Evolutionary conservation across 2,113 vertebrate species (phyloP).

Genomic region (Scomber colias): DNA sequence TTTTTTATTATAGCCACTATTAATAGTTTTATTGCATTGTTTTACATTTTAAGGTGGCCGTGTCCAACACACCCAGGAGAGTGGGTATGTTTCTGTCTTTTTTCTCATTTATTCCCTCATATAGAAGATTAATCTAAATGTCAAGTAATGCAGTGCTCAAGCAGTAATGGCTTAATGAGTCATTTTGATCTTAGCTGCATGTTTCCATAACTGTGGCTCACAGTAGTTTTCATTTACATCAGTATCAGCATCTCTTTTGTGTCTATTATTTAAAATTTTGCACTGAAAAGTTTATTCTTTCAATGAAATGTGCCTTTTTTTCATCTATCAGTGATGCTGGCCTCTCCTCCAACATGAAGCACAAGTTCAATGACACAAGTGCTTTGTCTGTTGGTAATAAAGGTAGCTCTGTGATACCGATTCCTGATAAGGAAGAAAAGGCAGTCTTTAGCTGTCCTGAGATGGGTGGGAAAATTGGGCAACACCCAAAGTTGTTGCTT

Average conservation of each 20-base stretch:
- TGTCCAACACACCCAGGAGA: constrained; percentile 39
- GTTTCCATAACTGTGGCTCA: not conserved
- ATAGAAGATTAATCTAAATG: not conserved
- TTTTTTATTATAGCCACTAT: not conserved
- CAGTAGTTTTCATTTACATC: too few relatives aligned
- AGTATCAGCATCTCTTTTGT: not conserved
- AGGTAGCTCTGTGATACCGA: constrained; percentile 23
- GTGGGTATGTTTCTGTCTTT: constrained; percentile 39
- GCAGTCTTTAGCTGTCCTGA: accelerated
- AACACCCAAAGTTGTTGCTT: accelerated
- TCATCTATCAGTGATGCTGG: constrained; percentile 41
- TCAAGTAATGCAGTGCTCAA: not conserved
- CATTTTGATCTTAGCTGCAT: too few relatives aligned
- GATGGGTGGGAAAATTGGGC: accelerated
- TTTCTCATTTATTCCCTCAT: too few relatives aligned
- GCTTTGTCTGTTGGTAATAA: not conserved
- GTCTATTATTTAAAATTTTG: not conserved
- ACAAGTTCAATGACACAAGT: not conserved
- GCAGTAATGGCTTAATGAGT: not conserved
- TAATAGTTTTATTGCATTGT: not conserved
- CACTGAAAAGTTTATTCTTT: not conserved
- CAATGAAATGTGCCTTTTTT: not conserved
- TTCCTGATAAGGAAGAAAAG: not conserved
- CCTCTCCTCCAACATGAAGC: constrained; percentile 43
- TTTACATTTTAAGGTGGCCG: constrained; percentile 34